A percentile compares a stretch with the other conserved stretches of the same genome.
Conservation (phyloP, 2,113 vertebrate species). For the Erinaceus europaeus region DNA sequence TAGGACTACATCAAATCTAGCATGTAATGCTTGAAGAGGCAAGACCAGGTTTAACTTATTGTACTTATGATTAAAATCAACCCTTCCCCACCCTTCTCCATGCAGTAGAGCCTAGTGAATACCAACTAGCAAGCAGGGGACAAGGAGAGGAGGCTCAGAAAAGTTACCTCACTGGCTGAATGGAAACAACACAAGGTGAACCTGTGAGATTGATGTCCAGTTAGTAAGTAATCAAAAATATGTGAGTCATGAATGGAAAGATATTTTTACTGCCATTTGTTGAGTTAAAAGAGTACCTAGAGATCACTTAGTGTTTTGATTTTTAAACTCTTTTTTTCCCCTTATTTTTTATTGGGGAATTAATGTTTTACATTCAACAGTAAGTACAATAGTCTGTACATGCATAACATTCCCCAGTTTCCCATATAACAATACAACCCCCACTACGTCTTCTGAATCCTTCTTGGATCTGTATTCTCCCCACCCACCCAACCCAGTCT, state of each 20-base stretch:
- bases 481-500: no score
- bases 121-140: no score
- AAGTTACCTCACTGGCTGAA: no score
- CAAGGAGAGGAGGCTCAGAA: neutral
- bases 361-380: no score
- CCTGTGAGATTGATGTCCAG: neutral
- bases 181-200: neutral
- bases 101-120: neutral
- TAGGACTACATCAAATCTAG: fast-evolving
- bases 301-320: neutral
- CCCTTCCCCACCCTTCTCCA: no score
- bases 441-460: no score
- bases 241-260: fast-evolving
- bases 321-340: neutral
- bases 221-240: neutral
- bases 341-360: no score
- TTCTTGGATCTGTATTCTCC: no score
- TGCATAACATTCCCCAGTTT: no score
- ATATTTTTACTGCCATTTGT: neutral
- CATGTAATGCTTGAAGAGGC: neutral
- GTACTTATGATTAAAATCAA: no score
- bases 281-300: neutral
- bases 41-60: neutral
- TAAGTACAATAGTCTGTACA: no score
- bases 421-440: no score